These are phyloP conservation scores for Trichonephila clavata DNA, from an alignment of 1,140 invertebrate species.

Conservation along the genomic window DNA sequence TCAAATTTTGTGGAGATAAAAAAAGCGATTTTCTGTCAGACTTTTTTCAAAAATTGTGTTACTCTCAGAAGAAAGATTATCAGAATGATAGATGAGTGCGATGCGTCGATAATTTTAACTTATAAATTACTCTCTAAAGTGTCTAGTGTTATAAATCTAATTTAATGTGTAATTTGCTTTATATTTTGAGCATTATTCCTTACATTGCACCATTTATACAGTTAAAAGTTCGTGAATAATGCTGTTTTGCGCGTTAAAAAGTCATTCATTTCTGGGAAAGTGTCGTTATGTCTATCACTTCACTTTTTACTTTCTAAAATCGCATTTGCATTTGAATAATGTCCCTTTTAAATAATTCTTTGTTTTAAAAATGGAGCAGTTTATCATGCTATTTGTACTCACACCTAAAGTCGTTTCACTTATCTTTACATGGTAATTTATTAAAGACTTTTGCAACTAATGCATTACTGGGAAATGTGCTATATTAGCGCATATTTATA, in stretches of 20 bases:
- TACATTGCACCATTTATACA: constrained; percentile 20
- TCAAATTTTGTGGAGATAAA: too few relatives aligned
- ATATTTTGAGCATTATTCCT: not conserved
- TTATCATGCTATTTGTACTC: not conserved
- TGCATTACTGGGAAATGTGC: too few relatives aligned
- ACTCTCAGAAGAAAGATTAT: not conserved
- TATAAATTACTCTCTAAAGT: not conserved
- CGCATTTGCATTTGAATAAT: not conserved
- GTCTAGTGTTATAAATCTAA: not conserved
- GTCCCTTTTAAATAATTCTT: not conserved
- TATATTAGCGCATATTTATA: too few relatives aligned
- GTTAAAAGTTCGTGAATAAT: constrained; percentile 42
- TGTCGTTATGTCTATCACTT: not conserved
- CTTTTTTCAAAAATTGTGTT: not conserved
- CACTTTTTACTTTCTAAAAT: not conserved
- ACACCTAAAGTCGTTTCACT: not conserved
- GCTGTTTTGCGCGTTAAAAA: not conserved
- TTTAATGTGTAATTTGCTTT: constrained; percentile 9
- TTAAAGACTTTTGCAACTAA: too few relatives aligned
- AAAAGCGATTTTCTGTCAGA: not conserved
- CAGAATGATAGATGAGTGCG: constrained; percentile 6
- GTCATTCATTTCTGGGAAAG: not conserved
- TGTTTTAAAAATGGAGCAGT: not conserved
- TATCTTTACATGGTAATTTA: too few relatives aligned
- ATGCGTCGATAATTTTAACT: not conserved